Conservation (phyloP, 2,797 vertebrate species). For the Acanthiza pusilla region DNA sequence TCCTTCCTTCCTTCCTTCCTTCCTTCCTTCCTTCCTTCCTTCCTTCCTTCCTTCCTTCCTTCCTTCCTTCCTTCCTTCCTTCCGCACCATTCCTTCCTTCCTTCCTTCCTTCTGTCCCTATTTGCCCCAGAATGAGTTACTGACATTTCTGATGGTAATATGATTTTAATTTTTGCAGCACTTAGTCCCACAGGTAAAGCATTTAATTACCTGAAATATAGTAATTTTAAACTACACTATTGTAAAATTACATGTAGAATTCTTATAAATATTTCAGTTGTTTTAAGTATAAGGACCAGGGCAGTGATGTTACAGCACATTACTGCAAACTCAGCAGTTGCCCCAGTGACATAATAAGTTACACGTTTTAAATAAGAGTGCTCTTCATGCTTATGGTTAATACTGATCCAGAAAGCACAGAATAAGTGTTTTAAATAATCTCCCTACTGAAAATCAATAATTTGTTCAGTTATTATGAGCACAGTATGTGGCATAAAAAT, state of each 20-base stretch:
- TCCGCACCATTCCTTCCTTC: not conserved
- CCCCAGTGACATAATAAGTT: not conserved
- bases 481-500: conserved; percentile 8
- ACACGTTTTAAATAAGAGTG: not conserved
- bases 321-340: not conserved
- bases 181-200: not conserved
- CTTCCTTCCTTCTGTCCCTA: no score
- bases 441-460: conserved; percentile 53
- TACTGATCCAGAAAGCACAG: conserved; percentile 28
- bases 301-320: not conserved
- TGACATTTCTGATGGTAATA: not conserved
- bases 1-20: not conserved
- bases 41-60: no score
- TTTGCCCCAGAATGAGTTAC: not conserved
- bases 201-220: not conserved
- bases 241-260: not conserved
- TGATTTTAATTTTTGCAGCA: not conserved
- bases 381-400: not conserved
- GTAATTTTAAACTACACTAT: not conserved
- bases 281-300: not conserved
- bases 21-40: no score
- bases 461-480: conserved; percentile 41
- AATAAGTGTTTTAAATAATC: conserved; percentile 60
- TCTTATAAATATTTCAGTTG: not conserved
- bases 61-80: not conserved